Conservation (phyloP, 1,140 invertebrate genomes). For the Coelopa frigida region DNA sequence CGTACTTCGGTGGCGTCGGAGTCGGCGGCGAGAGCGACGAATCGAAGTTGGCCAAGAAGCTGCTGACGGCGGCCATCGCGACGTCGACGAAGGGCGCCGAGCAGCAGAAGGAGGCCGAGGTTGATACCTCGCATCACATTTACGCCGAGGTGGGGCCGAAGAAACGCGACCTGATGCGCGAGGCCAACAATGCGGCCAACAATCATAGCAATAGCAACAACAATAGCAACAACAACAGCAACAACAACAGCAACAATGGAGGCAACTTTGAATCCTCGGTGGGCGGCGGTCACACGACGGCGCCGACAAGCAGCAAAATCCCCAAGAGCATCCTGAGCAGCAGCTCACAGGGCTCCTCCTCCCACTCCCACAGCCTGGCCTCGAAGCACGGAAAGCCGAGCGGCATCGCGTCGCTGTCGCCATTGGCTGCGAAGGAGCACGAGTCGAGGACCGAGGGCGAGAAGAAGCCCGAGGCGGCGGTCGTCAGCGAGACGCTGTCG, state of each 20-base stretch:
- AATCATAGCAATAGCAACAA: slow-evolving; percentile 15
- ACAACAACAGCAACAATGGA: slow-evolving; percentile 18
- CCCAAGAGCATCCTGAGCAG: slow-evolving; percentile 38
- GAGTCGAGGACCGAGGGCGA: slow-evolving; percentile 8
- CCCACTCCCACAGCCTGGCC: slow-evolving; percentile 17
- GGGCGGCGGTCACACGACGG: slow-evolving; percentile 19
- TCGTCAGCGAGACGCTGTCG: slow-evolving; percentile 33
- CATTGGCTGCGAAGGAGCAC: slow-evolving; percentile 1
- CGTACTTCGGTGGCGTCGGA: slow-evolving; percentile 25
- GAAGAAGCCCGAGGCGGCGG: slow-evolving; percentile 33
- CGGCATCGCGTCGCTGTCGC: background rate
- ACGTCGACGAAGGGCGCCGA: slow-evolving; percentile 13
- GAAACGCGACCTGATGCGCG: slow-evolving; percentile 24
- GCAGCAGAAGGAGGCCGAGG: slow-evolving; percentile 22
- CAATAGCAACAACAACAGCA: slow-evolving; percentile 19
- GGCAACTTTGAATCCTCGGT: slow-evolving; percentile 7
- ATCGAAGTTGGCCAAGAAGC: slow-evolving; percentile 40
- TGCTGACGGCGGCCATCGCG: slow-evolving; percentile 19
- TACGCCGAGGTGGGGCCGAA: slow-evolving; percentile 40
- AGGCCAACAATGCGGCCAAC: slow-evolving; percentile 14
- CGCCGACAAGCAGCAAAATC: slow-evolving; percentile 32
- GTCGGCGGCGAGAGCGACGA: slow-evolving; percentile 38
- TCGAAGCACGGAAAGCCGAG: slow-evolving; percentile 9
- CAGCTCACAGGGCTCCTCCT: slow-evolving; percentile 26
- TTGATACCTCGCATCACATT: slow-evolving; percentile 39